Evolutionary conservation across 2,113 vertebrate genomes (phyloP), one percentile per base, ranked within the genome.

Genomic region (Poeciliopsis occidentalis): DNA sequence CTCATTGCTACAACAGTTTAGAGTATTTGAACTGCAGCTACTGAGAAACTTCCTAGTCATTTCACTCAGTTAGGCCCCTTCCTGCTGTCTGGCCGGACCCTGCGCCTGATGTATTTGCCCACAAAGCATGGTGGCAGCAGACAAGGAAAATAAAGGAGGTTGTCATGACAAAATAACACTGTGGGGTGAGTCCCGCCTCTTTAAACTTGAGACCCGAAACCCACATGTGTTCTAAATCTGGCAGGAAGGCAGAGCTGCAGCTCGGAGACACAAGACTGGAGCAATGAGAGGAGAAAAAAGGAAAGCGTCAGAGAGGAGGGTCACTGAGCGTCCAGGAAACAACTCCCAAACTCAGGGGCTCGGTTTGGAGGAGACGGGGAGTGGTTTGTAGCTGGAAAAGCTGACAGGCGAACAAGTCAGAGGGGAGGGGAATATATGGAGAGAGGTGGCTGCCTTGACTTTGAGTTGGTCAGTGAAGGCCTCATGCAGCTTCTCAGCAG

Each of bases 151-250:
- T 31, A 64, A 64, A 19, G 63, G 72, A 71, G 26, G 76, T 85
- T n/a, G 44, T 37, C 74, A 65, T 83, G 82, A 74, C 83, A 79
- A 84, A 86, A 87, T 54, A 82, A 79, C 72, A 88, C 80, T 76
- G 62, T 68, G 3, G 17, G 34, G 6, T 63, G 74, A 85, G 88
- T 44, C 87, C 89, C 79, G 90, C 90, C 91, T 87, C 89, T 90
- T 79, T 92, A 76, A 84, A 92, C 89, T 91, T 92, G 64, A 85
- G 54, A 82, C 68, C 62, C 22, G 3, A 29, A 72, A 41, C 71
- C 87, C 93, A 92, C 95, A 96, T 95, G 95, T 97, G 95, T 79
- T 95, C 94, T 94, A 94, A 93, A 64, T 94, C 93, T 96, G 96
- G 94, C 94, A 91, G 89, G 92, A 91, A 92, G 95, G 95, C 92